Base-by-base conservation (phyloP, 2,888 invertebrate species). In the Fragum whitleyi region DNA sequence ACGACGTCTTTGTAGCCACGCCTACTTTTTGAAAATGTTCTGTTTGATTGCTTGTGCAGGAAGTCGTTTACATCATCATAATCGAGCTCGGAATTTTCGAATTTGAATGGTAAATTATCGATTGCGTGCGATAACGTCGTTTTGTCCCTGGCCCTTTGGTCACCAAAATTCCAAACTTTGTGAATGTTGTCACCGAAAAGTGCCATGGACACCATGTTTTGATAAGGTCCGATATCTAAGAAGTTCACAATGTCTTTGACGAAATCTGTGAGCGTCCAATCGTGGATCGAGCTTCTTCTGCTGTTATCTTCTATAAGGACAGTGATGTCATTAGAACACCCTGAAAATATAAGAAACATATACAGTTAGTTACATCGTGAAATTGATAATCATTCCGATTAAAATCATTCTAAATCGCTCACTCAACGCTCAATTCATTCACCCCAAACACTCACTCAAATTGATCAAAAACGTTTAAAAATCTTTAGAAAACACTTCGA, bases 141-240 rank as follows among this genome's bases (percentile, higher is more conserved):
- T 42, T 65, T 65, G 26, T 65, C 39, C 23, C 16, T 23, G 39
- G 65, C 39, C 11, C 21, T 11, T 9, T 16, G 1, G 16, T 14
- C 11, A 23, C 29, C 42, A 23, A 65, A 65, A 5, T 39, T 65
- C 65, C 65, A 65, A 11, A 36, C n/a, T 65, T 19, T 14, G 26
- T 65, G 65, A 23, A 65, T 2, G 19, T 23, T 23, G 26, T 39
- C 42, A 26, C 42, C 65, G 26, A 65, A 65, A 32, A 65, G 65
- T 14, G 23, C 28, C n/a, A 65, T n/a, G 6, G 42, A 32, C 11
- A 65, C 42, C 29, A 36, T 65, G 26, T 65, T 65, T 21, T 65
- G 36, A 9, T 21, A n/a, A 2, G 3, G 65, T 21, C 65, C 65
- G 7, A 65, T 26, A 9, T 21, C 6, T 11, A 65, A 21, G 11